phyloP scores from a whole-genome alignment of 2,888 invertebrate genomes.

The Agapostemon virescens region DNA sequence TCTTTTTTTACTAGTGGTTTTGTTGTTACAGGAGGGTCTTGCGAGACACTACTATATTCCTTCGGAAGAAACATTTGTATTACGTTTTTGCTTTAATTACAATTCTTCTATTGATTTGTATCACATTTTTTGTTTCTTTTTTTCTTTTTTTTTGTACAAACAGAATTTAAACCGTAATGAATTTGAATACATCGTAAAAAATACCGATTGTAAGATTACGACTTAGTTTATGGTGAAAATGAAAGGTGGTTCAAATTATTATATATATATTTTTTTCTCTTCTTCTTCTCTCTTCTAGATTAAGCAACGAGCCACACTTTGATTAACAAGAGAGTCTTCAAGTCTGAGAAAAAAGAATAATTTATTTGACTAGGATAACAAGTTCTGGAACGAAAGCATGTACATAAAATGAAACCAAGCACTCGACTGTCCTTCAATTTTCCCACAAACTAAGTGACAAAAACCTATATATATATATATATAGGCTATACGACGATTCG shows the following conservation, averaged over 20 bases:
- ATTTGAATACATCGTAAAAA: conserved; percentile 70
- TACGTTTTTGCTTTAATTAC: conserved; percentile 48
- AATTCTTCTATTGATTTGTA: conserved; percentile 51
- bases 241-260: conserved; percentile 54
- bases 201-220: conserved; percentile 58
- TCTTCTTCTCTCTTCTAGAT: conserved; percentile 31
- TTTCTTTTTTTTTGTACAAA: conserved; percentile 65
- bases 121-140: conserved; percentile 36
- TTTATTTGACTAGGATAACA: conserved; percentile 63
- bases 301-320: conserved; percentile 44
- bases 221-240: conserved; percentile 69
- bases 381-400: conserved; percentile 56
- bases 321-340: conserved; percentile 42
- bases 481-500: conserved; percentile 58
- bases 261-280: conserved; percentile 33
- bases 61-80: conserved; percentile 47
- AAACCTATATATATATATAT: conserved; percentile 44
- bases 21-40: conserved; percentile 33
- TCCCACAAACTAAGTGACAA: conserved; percentile 66
- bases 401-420: conserved; percentile 57
- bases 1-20: conserved; percentile 43
- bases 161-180: conserved; percentile 66
- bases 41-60: conserved; percentile 22
- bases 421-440: conserved; percentile 61
- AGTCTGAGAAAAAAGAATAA: conserved; percentile 58